Conservation (phyloP, 2,888 invertebrate species). For the Cheilosia scutellata region DNA sequence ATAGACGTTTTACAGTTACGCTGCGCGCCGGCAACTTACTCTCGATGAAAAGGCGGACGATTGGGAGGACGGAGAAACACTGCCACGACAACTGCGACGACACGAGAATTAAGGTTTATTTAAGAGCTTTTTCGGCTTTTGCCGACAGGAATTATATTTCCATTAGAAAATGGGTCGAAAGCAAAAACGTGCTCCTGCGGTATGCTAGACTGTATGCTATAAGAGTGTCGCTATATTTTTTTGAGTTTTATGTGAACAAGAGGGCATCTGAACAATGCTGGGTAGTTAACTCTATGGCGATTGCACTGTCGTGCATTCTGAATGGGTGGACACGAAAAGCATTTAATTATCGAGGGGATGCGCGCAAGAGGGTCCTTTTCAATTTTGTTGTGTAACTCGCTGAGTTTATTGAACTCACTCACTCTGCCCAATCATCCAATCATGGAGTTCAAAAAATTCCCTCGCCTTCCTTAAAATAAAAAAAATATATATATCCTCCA, state of each 20-base stretch:
- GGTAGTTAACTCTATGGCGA: slow-evolving; percentile 30
- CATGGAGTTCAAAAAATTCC: neutral
- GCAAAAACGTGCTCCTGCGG: slow-evolving; percentile 51
- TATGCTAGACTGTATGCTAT: slow-evolving; percentile 4
- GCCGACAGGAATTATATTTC: slow-evolving; percentile 63
- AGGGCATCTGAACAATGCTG: slow-evolving; percentile 22
- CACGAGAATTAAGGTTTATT: slow-evolving; percentile 69
- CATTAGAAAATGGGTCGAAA: slow-evolving; percentile 67
- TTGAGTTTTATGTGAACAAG: slow-evolving; percentile 18
- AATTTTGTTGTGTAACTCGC: neutral
- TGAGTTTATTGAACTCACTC: neutral
- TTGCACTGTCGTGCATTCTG: slow-evolving; percentile 32
- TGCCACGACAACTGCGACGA: slow-evolving; percentile 62
- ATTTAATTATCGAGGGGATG: slow-evolving; percentile 39
- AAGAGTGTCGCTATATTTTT: neutral
- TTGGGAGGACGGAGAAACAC: neutral
- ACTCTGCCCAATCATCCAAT: neutral
- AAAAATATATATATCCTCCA: too few relatives aligned
- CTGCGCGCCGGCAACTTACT: slow-evolving; percentile 30
- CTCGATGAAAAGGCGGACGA: neutral
- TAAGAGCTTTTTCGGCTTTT: slow-evolving; percentile 60
- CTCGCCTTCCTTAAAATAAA: too few relatives aligned
- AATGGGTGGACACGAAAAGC: slow-evolving; percentile 10
- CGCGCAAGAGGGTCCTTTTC: neutral
- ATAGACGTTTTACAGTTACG: slow-evolving; percentile 58